Percentiles rank a stretch among this genome's conserved stretches.
These are phyloP conservation scores for Morone chrysops DNA, from an alignment of 2,113 vertebrate species.

Conservation along the genomic window DNA sequence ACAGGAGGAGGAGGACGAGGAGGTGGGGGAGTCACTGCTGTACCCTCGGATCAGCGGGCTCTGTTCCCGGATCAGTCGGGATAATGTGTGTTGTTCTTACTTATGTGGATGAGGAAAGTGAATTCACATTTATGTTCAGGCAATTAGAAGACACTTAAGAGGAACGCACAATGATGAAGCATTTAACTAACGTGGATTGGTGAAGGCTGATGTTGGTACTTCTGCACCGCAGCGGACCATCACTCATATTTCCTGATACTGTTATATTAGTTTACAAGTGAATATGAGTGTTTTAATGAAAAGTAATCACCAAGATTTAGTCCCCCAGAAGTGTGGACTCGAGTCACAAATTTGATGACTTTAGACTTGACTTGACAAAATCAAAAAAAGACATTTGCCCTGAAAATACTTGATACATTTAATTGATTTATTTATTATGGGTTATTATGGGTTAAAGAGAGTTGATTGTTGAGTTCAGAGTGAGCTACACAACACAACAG, in stretches of 20 bases:
- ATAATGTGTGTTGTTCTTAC: slow-evolving; percentile 43
- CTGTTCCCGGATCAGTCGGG: slow-evolving; percentile 40
- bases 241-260: not conserved
- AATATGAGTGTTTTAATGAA: not conserved
- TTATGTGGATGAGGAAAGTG: slow-evolving; percentile 36
- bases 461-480: too few relatives aligned
- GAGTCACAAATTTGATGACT: too few relatives aligned
- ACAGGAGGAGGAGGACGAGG: not conserved
- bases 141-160: not conserved
- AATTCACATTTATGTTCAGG: slow-evolving; percentile 6
- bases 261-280: not conserved
- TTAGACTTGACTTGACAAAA: too few relatives aligned
- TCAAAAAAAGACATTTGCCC: too few relatives aligned
- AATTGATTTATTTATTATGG: too few relatives aligned
- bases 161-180: not conserved
- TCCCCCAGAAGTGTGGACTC: too few relatives aligned
- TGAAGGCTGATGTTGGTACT: not conserved
- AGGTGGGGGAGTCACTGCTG: not conserved
- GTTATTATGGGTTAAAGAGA: too few relatives aligned
- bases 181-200: not conserved
- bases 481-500: too few relatives aligned
- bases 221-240: too few relatives aligned
- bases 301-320: not conserved
- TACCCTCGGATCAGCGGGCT: slow-evolving; percentile 15
- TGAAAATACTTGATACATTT: too few relatives aligned